Evolutionary conservation across 2,113 vertebrate species (phyloP), one percentile per base, ranked within the genome.

Genomic region (Amblyornis subalaris): DNA sequence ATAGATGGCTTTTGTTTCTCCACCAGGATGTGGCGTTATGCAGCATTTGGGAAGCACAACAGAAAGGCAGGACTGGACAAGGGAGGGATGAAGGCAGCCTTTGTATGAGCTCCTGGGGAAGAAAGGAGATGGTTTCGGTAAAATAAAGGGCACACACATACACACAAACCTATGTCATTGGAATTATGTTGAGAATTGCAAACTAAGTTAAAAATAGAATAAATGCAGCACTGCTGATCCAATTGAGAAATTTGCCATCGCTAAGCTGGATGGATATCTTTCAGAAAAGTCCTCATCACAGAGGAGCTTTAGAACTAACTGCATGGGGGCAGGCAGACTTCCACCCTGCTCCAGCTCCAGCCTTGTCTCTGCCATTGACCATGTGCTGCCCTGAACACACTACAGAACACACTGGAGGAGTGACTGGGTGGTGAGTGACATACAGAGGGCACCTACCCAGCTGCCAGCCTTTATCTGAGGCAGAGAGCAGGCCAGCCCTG

Each of bases 1-100:
- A 96, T 90, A 92, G 73, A 93, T 85, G 91, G 77, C 94, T 95
- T 96, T 96, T 93, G 92, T 96, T 93, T 90, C 71, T 22, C 62
- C 53, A 92, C 81, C 90, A 95, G 95, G 96, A 95, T 87, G 83
- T 92, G 93, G 94, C 53, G 1, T 94, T 93, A 81, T 2, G 4
- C 70, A 89, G 86, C 40, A 11, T 72, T 87, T 71, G 89, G 93
- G 93, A 93, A 95, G 45, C 69, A 74, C 84, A 90, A 72, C 76
- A 96, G 76, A 95, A 88, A 94, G 70, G 86, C 80, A 87, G 86
- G 70, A 72, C 65, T 57, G 85, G 90, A 64, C 76, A 84, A 84
- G 57, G 75, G 69, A 90, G 60, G 61, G 72, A 90, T 96, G 90
- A 95, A 96, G 55, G 12, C 79, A 74, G 76, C 90, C 94, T 95